A percentile compares a stretch with the other conserved stretches of the same genome.
These are phyloP conservation scores for Epicampocera succincta DNA, from an alignment of 2,888 invertebrate species.

Conservation along the genomic window DNA sequence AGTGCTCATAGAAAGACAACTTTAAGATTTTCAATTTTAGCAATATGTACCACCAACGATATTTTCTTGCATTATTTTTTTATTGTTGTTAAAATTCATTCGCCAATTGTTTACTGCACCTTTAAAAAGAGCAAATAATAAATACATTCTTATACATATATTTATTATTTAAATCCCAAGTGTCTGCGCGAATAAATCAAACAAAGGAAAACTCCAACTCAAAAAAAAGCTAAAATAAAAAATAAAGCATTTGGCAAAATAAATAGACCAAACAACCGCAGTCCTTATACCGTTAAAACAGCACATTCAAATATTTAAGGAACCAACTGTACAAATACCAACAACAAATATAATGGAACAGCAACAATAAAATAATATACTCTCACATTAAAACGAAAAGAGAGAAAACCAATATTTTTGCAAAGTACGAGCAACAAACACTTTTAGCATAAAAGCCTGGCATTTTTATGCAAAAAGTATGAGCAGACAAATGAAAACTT, in stretches of 20 bases:
- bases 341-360: conserved; percentile 24
- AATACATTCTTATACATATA: conserved; percentile 53
- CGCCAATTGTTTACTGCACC: not conserved
- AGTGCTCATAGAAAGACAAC: too few species aligned
- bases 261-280: conserved; percentile 68
- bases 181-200: conserved; percentile 30
- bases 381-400: conserved; percentile 2
- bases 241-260: conserved; percentile 47
- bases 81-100: too few species aligned
- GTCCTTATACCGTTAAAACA: conserved; percentile 51
- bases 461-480: conserved; percentile 26
- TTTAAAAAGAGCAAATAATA: conserved; percentile 37
- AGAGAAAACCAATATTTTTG: conserved; percentile 17
- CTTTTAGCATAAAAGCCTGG: not conserved
- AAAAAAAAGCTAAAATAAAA: conserved; percentile 2
- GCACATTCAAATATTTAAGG: conserved; percentile 48
- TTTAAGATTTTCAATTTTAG: too few species aligned
- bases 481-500: conserved; percentile 66
- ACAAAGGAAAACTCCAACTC: conserved; percentile 45
- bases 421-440: conserved; percentile 54
- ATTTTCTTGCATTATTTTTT: too few species aligned
- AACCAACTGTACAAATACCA: conserved; percentile 30
- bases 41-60: too few species aligned
- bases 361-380: conserved; percentile 29
- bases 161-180: conserved; percentile 66